A percentile compares a stretch with the other conserved stretches of the same genome.
Evolutionary conservation across 2,113 vertebrate species (phyloP).

Genomic region (Lophotis ruficrista): DNA sequence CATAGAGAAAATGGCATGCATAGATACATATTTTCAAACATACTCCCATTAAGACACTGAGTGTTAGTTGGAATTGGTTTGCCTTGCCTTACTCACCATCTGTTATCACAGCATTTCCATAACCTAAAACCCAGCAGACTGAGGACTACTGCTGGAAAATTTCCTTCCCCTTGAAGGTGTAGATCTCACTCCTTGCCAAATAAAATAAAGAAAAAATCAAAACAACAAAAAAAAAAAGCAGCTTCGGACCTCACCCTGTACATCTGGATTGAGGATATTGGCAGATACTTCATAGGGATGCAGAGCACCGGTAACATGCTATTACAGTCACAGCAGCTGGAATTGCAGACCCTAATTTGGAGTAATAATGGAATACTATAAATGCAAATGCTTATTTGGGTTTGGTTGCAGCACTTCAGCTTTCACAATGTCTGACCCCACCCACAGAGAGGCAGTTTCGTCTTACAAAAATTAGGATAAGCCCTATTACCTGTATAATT

Average conservation of each 20-base stretch:
- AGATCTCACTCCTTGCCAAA: background rate
- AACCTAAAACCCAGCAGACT: background rate
- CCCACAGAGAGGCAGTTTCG: conserved; percentile 29
- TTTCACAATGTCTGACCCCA: conserved; percentile 23
- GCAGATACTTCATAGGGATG: background rate
- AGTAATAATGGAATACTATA: background rate
- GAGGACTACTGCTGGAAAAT: background rate
- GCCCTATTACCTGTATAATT: background rate
- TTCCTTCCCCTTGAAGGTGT: background rate
- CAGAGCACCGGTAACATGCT: background rate
- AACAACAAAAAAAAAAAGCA: background rate
- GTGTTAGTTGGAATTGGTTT: background rate
- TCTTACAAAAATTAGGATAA: background rate
- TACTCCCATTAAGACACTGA: background rate
- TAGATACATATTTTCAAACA: conserved; percentile 17
- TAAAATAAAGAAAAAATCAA: background rate
- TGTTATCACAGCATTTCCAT: background rate
- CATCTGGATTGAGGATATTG: background rate
- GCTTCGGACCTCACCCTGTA: background rate
- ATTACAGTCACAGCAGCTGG: background rate
- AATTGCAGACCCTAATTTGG: conserved; percentile 16
- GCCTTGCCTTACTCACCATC: background rate
- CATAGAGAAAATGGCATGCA: background rate
- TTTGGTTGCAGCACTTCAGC: conserved; percentile 19
- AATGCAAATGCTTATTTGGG: background rate